Conservation (phyloP, 2,888 invertebrate genomes). For the Teleogryllus oceanicus region DNA sequence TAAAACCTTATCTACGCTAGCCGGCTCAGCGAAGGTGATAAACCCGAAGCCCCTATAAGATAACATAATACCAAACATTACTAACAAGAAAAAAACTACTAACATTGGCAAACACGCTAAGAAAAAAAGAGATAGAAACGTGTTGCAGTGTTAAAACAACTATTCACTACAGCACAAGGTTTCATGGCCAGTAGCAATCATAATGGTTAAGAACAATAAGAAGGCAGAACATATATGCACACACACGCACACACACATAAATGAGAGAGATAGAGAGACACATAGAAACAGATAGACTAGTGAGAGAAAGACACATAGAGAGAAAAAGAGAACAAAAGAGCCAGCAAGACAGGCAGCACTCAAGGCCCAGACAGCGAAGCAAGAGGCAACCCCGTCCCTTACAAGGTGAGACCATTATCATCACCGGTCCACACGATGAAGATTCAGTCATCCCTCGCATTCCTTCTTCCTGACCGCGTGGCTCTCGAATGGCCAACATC, state of each 20-base stretch:
- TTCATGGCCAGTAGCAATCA: constrained; percentile 4
- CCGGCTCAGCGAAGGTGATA: constrained; percentile 98
- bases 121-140: not conserved
- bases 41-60: constrained; percentile 96
- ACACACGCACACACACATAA: not conserved
- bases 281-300: not conserved
- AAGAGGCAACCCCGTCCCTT: too few species aligned
- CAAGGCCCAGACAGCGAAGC: too few species aligned
- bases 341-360: not conserved
- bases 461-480: too few species aligned
- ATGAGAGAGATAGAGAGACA: not conserved
- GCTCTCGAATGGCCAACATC: too few species aligned
- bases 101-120: constrained; percentile 31
- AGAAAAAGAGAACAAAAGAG: constrained; percentile 25
- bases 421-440: too few species aligned
- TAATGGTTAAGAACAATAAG: not conserved
- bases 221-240: not conserved
- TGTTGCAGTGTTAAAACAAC: not conserved
- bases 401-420: too few species aligned
- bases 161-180: not conserved
- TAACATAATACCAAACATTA: constrained; percentile 39
- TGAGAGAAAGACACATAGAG: constrained; percentile 12
- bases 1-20: constrained; percentile 98
- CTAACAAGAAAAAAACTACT: constrained; percentile 37
- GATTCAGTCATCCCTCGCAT: too few species aligned